A percentile compares a stretch with the other conserved stretches of the same genome.
Evolutionary conservation across 2,888 invertebrate genomes (phyloP).

Genomic region (Criorhina ranunculi): DNA sequence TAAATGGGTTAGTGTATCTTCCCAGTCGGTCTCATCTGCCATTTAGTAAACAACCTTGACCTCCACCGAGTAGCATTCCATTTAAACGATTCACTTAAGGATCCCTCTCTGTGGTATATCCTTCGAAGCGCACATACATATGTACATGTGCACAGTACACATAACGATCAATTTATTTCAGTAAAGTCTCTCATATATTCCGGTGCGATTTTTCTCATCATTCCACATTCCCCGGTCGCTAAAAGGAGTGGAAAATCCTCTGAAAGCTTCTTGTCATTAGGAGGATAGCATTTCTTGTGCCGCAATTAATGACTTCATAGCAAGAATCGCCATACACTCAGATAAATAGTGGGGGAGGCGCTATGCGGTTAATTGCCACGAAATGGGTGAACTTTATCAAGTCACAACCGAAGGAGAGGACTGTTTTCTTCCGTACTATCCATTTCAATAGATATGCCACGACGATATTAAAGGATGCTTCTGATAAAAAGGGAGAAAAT

Average conservation of each 20-base stretch:
- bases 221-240: neutral
- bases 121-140: conserved; percentile 1
- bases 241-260: conserved; percentile 32
- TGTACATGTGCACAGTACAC: neutral
- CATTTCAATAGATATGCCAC: neutral
- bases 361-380: conserved; percentile 35
- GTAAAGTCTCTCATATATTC: conserved; percentile 27
- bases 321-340: conserved; percentile 3
- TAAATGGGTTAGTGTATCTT: conserved; percentile 60
- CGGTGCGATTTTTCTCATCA: conserved; percentile 8
- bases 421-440: neutral
- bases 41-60: conserved; percentile 62
- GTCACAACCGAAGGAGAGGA: neutral
- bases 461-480: neutral
- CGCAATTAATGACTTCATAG: conserved; percentile 42
- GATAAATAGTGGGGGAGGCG: neutral
- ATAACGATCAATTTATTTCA: conserved; percentile 34
- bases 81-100: conserved; percentile 62
- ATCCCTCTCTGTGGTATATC: neutral
- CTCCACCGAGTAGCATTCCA: conserved; percentile 48
- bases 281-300: conserved; percentile 16
- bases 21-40: conserved; percentile 46
- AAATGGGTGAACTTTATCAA: conserved; percentile 40
- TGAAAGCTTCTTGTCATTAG: conserved; percentile 47
- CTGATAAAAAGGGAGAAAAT: neutral